Evolutionary conservation across 2,888 invertebrate genomes (phyloP), one percentile per base, ranked within the genome.

Genomic region (Oxystoma pomonae): DNA sequence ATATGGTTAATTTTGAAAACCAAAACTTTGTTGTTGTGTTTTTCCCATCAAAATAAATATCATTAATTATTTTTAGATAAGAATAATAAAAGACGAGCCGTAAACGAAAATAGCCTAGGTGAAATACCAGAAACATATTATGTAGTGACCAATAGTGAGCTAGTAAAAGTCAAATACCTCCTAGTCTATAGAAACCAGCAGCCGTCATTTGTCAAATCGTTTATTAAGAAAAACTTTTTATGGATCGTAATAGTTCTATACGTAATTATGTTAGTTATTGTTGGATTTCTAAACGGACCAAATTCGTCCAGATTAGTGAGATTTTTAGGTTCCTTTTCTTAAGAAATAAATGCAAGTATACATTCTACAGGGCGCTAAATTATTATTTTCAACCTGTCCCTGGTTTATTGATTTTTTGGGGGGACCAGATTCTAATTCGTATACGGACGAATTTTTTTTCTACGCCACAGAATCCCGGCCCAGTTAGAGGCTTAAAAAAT

Each of bases 141-240:
- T 73, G 83, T 92, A 53, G 90, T 91, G 17, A 86, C 87, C 58
- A 91, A 92, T 74, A 89, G 89, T 74, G 91, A 92, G 70, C 81
- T 90, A 71, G 85, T 92, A 16, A 84, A 90, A 68, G 83, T 92
- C 18, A 86, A 90, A 66, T 92, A 92, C 77, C 80, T 94, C 61
- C 81, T 93, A 62, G 85, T 93, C 17, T 93, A 91, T 74, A 72
- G 69, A 65, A 65, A 73, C 57, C 73, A 70, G 61, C 20, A 49
- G 9, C 59, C 58, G 22, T 58, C 63, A 55, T 62, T 66, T 57
- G 64, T 70, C 1, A 70, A 65, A 57, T 70, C 71, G n/a, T 69
- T 67, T 60, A 61, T 70, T 17, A 63, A 51, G 19, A 65, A 66
- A 57, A 60, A 73, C 64, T 64, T 69, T 22, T 60, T 70, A 19